These are phyloP conservation scores for Acrossocheilus fasciatus DNA, from an alignment of 2,797 vertebrate species.

Conservation along the genomic window DNA sequence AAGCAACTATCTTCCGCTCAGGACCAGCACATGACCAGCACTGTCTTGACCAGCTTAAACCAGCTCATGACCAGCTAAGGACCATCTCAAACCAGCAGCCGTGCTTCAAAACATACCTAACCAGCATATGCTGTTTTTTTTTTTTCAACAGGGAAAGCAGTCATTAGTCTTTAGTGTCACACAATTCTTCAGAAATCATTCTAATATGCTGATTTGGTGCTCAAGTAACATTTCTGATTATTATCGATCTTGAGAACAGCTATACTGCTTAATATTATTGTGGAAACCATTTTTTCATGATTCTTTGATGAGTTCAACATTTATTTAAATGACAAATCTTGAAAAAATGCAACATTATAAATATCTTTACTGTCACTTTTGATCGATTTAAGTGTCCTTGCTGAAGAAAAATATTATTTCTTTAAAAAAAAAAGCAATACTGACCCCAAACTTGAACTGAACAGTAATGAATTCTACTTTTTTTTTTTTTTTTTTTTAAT, in stretches of 20 bases:
- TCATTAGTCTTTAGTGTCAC: not conserved
- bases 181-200: not conserved
- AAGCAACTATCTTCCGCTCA: no score
- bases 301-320: no score
- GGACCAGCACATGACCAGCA: no score
- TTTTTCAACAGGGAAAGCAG: not conserved
- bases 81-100: no score
- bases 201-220: not conserved
- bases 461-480: not conserved
- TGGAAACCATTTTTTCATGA: no score
- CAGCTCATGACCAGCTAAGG: no score
- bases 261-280: no score
- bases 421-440: not conserved
- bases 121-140: no score
- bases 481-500: not conserved
- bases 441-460: not conserved
- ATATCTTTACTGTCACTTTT: not conserved
- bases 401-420: not conserved
- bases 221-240: not conserved
- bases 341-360: no score
- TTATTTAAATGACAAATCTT: not conserved
- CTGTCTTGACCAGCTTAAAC: no score
- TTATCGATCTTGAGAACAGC: no score
- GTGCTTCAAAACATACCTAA: no score
- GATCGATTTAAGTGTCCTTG: not conserved